Conservation (phyloP, 2,113 vertebrate genomes). For the Oryzias celebensis region DNA sequence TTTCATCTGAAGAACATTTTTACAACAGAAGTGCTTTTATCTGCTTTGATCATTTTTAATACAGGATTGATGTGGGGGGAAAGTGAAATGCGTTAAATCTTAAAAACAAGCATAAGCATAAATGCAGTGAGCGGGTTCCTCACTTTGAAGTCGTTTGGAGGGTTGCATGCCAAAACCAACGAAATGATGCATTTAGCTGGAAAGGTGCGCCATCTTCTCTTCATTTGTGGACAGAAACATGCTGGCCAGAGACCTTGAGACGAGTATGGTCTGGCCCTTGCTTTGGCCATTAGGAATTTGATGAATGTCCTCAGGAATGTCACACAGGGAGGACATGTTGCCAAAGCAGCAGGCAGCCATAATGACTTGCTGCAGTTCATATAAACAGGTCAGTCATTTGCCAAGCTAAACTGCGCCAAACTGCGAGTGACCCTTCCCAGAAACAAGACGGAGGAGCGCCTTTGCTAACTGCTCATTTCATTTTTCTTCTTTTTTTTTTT, state of each 20-base stretch:
- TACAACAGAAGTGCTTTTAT: no score
- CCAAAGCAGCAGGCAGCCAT: slow-evolving; percentile 46
- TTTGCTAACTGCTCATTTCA: slow-evolving; percentile 11
- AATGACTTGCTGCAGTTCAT: slow-evolving; percentile 41
- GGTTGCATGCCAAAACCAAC: slow-evolving; percentile 22
- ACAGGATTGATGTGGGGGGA: no score
- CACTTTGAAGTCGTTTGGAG: not conserved
- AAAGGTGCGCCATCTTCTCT: slow-evolving; percentile 31
- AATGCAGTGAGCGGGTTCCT: no score
- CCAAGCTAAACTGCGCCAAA: slow-evolving; percentile 46
- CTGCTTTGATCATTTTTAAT: no score
- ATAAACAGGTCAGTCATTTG: slow-evolving; percentile 57
- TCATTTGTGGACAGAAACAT: slow-evolving; percentile 45
- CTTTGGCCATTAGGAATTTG: slow-evolving; percentile 62
- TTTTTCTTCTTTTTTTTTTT: not conserved
- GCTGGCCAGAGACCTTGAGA: slow-evolving; percentile 40
- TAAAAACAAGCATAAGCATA: no score
- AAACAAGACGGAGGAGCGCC: slow-evolving; percentile 7
- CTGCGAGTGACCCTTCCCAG: slow-evolving; percentile 17
- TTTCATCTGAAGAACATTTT: no score
- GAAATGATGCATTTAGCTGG: slow-evolving; percentile 23
- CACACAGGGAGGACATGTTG: slow-evolving; percentile 42
- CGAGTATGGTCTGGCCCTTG: slow-evolving; percentile 31
- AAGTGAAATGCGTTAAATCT: no score
- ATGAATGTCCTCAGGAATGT: slow-evolving; percentile 51